These are phyloP conservation scores for Saccostrea echinata DNA, from an alignment of 1,140 invertebrate species.

Conservation along the genomic window DNA sequence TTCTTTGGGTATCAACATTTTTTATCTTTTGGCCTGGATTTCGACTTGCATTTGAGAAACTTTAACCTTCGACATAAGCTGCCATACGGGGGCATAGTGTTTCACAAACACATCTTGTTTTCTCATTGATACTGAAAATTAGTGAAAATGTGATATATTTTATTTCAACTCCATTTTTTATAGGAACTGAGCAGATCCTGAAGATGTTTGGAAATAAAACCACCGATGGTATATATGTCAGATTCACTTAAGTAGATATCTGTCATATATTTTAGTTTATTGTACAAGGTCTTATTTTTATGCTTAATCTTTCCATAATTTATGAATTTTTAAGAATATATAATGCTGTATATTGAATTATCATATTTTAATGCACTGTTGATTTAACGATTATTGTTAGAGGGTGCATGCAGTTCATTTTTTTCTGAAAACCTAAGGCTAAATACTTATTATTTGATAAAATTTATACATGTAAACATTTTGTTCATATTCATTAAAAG, in stretches of 20 bases:
- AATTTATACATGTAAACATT: too few species aligned
- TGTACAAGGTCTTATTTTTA: neutral
- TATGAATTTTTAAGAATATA: neutral
- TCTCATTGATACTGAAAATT: too few species aligned
- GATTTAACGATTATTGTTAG: neutral
- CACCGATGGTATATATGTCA: constrained; percentile 3
- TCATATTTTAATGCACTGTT: neutral
- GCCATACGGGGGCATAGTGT: too few species aligned
- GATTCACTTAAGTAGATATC: neutral
- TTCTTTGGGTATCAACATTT: too few species aligned
- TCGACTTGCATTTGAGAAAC: too few species aligned
- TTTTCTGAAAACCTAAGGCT: too few species aligned
- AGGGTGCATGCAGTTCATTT: neutral
- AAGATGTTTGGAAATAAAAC: neutral
- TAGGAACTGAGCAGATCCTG: neutral
- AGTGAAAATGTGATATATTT: neutral
- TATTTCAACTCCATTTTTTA: neutral
- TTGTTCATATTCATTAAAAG: too few species aligned
- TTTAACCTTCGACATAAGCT: too few species aligned
- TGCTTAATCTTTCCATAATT: neutral
- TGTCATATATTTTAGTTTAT: constrained; percentile 12
- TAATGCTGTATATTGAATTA: neutral
- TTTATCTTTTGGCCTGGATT: too few species aligned
- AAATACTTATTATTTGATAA: too few species aligned
- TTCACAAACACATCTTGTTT: too few species aligned